Evolutionary conservation across 2,113 vertebrate genomes (phyloP).

Genomic region (Coryphaenoides rupestris): DNA sequence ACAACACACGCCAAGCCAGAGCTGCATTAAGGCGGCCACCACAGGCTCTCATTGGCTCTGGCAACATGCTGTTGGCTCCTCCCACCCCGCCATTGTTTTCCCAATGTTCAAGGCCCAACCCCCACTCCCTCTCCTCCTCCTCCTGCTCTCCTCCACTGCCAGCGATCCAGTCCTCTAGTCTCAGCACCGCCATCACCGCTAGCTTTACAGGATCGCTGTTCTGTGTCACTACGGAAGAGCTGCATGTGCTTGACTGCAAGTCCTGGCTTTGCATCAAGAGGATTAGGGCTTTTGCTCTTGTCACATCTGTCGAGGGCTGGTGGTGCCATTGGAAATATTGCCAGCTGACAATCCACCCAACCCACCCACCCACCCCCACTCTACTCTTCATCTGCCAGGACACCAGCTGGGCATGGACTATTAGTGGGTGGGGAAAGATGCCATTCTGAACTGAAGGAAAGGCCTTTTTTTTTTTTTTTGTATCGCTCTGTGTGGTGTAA

Average conservation of each 20-base stretch:
- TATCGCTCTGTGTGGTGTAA: constrained; percentile 4
- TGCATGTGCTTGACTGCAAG: constrained; percentile 33
- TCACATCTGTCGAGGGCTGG: constrained; percentile 68
- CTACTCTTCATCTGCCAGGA: constrained; percentile 18
- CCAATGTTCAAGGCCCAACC: no score
- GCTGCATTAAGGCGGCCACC: constrained; percentile 5
- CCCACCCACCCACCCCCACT: not conserved
- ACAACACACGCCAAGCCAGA: constrained; percentile 5
- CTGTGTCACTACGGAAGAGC: constrained; percentile 34
- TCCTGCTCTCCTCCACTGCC: constrained; percentile 34
- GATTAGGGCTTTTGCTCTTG: constrained; percentile 62
- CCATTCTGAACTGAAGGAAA: constrained; percentile 48
- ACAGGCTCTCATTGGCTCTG: constrained; percentile 42
- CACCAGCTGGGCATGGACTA: constrained; percentile 49
- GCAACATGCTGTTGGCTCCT: constrained; percentile 38
- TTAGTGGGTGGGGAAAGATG: constrained; percentile 34
- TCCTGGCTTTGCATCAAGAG: constrained; percentile 61
- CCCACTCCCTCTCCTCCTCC: constrained; percentile 56
- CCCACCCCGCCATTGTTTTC: constrained; percentile 39
- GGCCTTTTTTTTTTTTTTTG: constrained; percentile 33
- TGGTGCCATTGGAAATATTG: constrained; percentile 22
- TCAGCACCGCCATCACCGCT: constrained; percentile 62
- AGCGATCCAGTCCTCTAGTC: constrained; percentile 63
- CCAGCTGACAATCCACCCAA: constrained; percentile 55
- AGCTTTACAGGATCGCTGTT: constrained; percentile 70